Evolutionary conservation across 2,888 invertebrate genomes (phyloP).

Genomic region (Diaphora mendica): DNA sequence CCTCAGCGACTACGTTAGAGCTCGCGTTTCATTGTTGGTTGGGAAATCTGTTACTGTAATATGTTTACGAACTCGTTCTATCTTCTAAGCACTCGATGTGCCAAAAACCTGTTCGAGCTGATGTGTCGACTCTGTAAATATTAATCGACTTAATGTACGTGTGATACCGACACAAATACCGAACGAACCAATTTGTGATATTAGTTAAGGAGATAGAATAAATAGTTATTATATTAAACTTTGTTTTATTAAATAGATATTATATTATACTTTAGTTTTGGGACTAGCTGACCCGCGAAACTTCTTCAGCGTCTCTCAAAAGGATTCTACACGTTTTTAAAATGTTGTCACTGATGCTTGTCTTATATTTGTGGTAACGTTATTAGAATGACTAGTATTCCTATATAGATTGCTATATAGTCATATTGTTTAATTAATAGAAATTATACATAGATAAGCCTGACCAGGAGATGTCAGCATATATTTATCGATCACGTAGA

Average conservation of each 20-base stretch:
- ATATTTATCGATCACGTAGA: too few species aligned
- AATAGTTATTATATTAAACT: conserved; percentile 12
- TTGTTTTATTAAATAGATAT: not conserved
- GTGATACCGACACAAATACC: conserved; percentile 2
- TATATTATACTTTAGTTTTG: too few species aligned
- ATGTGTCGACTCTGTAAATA: conserved; percentile 5
- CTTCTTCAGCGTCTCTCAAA: too few species aligned
- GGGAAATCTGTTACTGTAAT: not conserved
- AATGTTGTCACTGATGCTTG: too few species aligned
- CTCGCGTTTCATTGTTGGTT: not conserved
- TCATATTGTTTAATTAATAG: too few species aligned
- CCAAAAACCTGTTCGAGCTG: not conserved
- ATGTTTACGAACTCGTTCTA: conserved; percentile 13
- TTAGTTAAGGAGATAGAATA: conserved; percentile 44
- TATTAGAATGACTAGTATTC: too few species aligned
- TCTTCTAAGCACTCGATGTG: not conserved
- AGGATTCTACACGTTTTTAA: too few species aligned
- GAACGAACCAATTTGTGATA: conserved; percentile 61
- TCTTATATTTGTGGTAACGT: too few species aligned
- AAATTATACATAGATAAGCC: too few species aligned
- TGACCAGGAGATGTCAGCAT: too few species aligned
- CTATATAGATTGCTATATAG: too few species aligned
- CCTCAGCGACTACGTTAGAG: not conserved
- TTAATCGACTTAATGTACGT: not conserved
- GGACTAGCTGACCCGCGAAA: fast-evolving